These are phyloP conservation scores for Prunella strophiata DNA, from an alignment of 2,797 vertebrate genomes.

Conservation along the genomic window DNA sequence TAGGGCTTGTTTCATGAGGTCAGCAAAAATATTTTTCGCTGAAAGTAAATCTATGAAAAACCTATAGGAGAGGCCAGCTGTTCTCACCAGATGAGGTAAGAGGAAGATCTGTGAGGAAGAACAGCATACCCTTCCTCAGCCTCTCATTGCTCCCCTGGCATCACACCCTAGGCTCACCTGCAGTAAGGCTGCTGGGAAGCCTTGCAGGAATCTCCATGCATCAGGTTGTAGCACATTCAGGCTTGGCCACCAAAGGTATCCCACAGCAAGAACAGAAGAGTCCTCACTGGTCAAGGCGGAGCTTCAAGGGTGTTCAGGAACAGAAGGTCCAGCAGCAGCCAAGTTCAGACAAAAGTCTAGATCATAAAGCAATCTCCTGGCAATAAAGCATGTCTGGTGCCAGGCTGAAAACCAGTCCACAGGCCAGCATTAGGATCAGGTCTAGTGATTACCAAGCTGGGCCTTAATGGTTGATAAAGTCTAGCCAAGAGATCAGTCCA, in stretches of 20 bases:
- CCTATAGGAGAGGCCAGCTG: not conserved
- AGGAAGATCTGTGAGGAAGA: not conserved
- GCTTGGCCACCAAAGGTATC: rapidly evolving
- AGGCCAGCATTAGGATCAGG: not conserved
- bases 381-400: rapidly evolving
- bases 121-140: not conserved
- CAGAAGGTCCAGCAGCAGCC: not conserved
- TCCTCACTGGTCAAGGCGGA: not conserved
- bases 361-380: not conserved
- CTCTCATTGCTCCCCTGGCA: not conserved
- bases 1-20: not conserved
- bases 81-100: rapidly evolving
- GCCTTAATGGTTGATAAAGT: rapidly evolving
- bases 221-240: not conserved
- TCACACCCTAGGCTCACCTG: not conserved
- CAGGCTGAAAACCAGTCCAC: not conserved
- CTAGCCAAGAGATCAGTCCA: not conserved
- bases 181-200: not conserved
- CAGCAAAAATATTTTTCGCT: not conserved
- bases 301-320: not conserved
- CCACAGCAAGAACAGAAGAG: not conserved
- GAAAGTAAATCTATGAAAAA: not conserved
- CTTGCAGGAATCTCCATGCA: not conserved
- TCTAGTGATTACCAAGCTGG: rapidly evolving
- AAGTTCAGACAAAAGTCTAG: not conserved